Conservation (phyloP, 2,888 invertebrate genomes). For the Platycheirus rosarum region DNA sequence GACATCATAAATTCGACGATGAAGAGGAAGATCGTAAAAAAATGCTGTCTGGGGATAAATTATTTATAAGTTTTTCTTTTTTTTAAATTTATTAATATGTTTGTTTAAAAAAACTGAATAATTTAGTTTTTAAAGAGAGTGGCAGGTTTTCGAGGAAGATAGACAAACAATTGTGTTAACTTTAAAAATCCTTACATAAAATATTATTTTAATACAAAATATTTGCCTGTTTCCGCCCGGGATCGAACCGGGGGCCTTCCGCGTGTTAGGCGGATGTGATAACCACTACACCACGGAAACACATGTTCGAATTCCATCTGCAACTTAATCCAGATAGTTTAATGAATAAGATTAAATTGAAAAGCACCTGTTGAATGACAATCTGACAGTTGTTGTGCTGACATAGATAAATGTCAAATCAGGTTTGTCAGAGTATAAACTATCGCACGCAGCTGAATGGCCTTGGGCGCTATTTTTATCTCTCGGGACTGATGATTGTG, state of each 20-base stretch:
- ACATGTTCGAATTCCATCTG: neutral
- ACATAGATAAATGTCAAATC: too few relatives aligned
- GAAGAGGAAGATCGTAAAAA: slow-evolving; percentile 24
- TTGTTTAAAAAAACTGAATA: neutral
- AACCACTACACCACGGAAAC: slow-evolving; percentile 83
- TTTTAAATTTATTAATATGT: slow-evolving; percentile 15
- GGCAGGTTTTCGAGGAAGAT: too few relatives aligned
- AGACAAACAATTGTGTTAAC: too few relatives aligned
- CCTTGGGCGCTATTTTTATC: too few relatives aligned
- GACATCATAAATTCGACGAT: slow-evolving; percentile 49
- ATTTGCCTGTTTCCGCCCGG: slow-evolving; percentile 81
- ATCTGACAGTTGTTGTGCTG: too few relatives aligned
- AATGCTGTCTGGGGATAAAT: slow-evolving; percentile 36
- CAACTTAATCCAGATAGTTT: too few relatives aligned
- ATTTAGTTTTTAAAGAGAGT: too few relatives aligned
- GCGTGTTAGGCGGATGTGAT: slow-evolving; percentile 84
- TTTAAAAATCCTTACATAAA: neutral
- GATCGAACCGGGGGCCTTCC: slow-evolving; percentile 83
- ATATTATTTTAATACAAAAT: slow-evolving; percentile 34
- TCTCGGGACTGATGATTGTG: too few relatives aligned
- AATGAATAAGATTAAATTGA: too few relatives aligned
- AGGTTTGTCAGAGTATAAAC: too few relatives aligned
- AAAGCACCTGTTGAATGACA: too few relatives aligned
- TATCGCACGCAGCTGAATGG: too few relatives aligned
- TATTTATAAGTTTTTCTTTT: slow-evolving; percentile 21